Conservation (phyloP, 2,113 vertebrate species). For the Pycnonotus jocosus region DNA sequence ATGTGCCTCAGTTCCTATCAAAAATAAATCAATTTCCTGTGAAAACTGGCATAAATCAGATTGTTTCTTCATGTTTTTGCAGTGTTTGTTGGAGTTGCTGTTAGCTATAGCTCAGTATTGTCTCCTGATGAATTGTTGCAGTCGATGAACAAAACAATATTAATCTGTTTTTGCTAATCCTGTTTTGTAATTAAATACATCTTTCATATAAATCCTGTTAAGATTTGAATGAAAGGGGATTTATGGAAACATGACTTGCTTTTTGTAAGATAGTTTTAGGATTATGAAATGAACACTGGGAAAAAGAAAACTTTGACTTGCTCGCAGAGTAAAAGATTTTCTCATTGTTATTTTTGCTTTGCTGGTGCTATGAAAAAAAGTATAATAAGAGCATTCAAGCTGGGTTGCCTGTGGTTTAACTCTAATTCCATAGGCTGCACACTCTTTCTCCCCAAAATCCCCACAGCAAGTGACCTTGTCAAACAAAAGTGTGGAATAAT, state of each 20-base stretch:
- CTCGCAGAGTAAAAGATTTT: conserved; percentile 65
- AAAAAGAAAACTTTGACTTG: conserved; percentile 76
- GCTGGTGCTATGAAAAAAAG: conserved; percentile 68
- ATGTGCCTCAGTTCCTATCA: background rate
- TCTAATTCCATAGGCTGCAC: conserved; percentile 78
- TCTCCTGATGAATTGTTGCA: conserved; percentile 28
- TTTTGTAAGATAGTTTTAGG: conserved; percentile 60
- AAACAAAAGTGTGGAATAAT: conserved; percentile 82
- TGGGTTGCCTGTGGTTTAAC: conserved; percentile 78
- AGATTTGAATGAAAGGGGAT: conserved; percentile 59
- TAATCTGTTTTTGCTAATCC: conserved; percentile 63
- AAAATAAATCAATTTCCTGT: conserved; percentile 48
- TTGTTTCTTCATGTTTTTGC: background rate
- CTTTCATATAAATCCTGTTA: conserved; percentile 48
- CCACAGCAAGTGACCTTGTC: conserved; percentile 88
- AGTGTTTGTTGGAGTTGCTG: background rate
- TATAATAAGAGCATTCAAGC: conserved; percentile 77
- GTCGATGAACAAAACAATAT: conserved; percentile 22
- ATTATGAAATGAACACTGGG: conserved; percentile 70
- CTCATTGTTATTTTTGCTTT: conserved; percentile 75
- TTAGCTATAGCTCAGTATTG: conserved; percentile 1
- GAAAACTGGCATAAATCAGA: conserved; percentile 15
- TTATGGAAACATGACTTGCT: conserved; percentile 49
- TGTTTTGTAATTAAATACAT: conserved; percentile 63
- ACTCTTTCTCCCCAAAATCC: conserved; percentile 80